Evolutionary conservation across 1,140 invertebrate genomes (phyloP).

Genomic region (Plectus sambesii): DNA sequence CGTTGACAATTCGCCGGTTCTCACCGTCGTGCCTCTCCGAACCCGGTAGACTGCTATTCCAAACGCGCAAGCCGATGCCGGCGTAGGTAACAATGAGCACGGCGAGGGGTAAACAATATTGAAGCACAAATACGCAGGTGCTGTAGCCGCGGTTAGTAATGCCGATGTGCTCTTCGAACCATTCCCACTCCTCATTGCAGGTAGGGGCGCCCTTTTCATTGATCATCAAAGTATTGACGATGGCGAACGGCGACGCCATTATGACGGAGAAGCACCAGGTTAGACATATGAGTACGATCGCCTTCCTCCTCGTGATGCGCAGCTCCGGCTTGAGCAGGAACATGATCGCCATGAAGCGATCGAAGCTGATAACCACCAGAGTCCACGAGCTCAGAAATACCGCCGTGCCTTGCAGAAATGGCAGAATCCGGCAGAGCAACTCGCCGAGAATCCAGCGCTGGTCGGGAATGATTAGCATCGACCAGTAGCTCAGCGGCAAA

Average conservation of each 20-base stretch:
- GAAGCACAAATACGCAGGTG: conserved; percentile 32
- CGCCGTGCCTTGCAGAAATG: conserved; percentile 42
- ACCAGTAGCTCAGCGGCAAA: conserved; percentile 43
- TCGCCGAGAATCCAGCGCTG: conserved; percentile 43
- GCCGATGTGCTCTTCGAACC: conserved; percentile 20
- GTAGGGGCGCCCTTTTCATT: conserved; percentile 9
- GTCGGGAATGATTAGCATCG: conserved; percentile 44
- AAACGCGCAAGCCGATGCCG: conserved; percentile 40
- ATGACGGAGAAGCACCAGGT: conserved; percentile 42
- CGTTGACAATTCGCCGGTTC: too few relatives aligned
- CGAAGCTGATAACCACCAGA: conserved; percentile 40
- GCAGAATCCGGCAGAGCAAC: conserved; percentile 37
- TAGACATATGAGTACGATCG: conserved; percentile 30
- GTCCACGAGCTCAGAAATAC: conserved; percentile 44
- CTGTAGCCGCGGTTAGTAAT: conserved; percentile 25
- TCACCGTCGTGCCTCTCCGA: too few relatives aligned
- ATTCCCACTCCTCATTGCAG: conserved; percentile 40
- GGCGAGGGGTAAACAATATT: conserved; percentile 39
- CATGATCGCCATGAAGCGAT: conserved; percentile 39
- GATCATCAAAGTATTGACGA: conserved; percentile 33
- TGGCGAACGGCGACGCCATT: conserved; percentile 40
- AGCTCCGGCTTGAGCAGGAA: conserved; percentile 38
- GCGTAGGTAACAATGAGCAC: conserved; percentile 43
- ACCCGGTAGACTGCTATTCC: conserved; percentile 41
- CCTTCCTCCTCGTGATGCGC: conserved; percentile 29